Percentiles rank a stretch among this genome's conserved stretches.
These are phyloP conservation scores for Anorthoa munda DNA, from an alignment of 2,888 invertebrate species.

Conservation along the genomic window DNA sequence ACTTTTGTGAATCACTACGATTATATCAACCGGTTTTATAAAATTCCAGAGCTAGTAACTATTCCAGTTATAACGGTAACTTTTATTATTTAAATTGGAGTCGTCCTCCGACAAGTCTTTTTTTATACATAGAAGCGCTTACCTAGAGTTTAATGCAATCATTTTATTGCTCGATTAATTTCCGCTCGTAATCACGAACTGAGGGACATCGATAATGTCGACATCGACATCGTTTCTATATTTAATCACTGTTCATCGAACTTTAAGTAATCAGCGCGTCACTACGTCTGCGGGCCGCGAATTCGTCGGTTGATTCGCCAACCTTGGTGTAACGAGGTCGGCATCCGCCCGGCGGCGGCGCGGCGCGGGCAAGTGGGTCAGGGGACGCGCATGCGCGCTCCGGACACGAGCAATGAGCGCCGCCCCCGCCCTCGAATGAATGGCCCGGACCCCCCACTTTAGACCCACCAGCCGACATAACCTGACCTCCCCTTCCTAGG, in stretches of 20 bases:
- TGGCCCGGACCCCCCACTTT: slow-evolving; percentile 83
- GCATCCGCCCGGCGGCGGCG: slow-evolving; percentile 77
- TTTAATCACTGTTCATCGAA: slow-evolving; percentile 75
- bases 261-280: slow-evolving; percentile 80
- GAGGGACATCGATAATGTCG: slow-evolving; percentile 50
- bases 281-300: slow-evolving; percentile 84
- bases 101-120: background rate
- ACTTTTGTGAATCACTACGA: slow-evolving; percentile 49
- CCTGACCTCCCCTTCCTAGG: slow-evolving; percentile 81
- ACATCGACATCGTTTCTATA: slow-evolving; percentile 70
- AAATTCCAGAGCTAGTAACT: slow-evolving; percentile 27
- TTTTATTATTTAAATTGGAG: slow-evolving; percentile 24
- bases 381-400: slow-evolving; percentile 88
- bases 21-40: slow-evolving; percentile 46
- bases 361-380: slow-evolving; percentile 86
- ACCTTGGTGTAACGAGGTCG: slow-evolving; percentile 87
- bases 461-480: slow-evolving; percentile 71
- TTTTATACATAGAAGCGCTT: slow-evolving; percentile 10
- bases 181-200: slow-evolving; percentile 42
- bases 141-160: slow-evolving; percentile 33
- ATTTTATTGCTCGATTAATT: slow-evolving; percentile 45
- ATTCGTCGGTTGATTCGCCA: slow-evolving; percentile 86
- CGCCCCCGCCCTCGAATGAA: slow-evolving; percentile 88
- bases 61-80: slow-evolving; percentile 40
- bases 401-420: slow-evolving; percentile 88